Base-by-base conservation (phyloP, 2,797 vertebrate species). In the Lateolabrax maculatus region DNA sequence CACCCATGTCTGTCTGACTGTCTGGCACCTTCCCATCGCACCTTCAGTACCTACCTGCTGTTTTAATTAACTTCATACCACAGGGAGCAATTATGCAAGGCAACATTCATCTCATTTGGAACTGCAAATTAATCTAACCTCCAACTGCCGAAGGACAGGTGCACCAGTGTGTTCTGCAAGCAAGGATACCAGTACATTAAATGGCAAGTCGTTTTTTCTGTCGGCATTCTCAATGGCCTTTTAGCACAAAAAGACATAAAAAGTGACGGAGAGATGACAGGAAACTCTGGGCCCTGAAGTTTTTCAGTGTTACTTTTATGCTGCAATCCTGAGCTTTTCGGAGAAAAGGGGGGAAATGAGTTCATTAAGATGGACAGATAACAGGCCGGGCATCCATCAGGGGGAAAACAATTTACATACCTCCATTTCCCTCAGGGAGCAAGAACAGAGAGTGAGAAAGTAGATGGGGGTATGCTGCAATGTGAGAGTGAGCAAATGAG, bases 51-150 rank as follows among this genome's bases (percentile, higher is more conserved):
- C 85, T 89, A 85, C 90, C 88, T 71, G 88, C 89, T 86, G 89
- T 89, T 93, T 92, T 93, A 93, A 94, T 94, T 92, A 92, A 88
- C 84, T 89, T 69, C 63, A 73, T 89, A 89, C 92, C 84, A 89
- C 75, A 29, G 89, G 93, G 86, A 92, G 80, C 92, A 92, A 94
- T 94, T 94, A 94, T 71, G 84, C 89, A 84, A 80, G 84, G 85
- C 81, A 92, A 88, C 85, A 89, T 84, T 90, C 78, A 86, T 91
- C 88, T 89, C 73, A 90, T 90, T 78, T 85, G 73, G 79, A 91
- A 71, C 72, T 71, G 87, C 81, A 90, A 93, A 94, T 89, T 56
- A 92, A 92, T 87, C 82, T 75, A 82, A 76, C 83, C 66, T 78
- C 70, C 68, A 75, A 86, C 72, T 67, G 63, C 75, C 56, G 41